These are phyloP conservation scores for Bombus breviceps DNA, from an alignment of 1,140 invertebrate genomes.

Conservation along the genomic window DNA sequence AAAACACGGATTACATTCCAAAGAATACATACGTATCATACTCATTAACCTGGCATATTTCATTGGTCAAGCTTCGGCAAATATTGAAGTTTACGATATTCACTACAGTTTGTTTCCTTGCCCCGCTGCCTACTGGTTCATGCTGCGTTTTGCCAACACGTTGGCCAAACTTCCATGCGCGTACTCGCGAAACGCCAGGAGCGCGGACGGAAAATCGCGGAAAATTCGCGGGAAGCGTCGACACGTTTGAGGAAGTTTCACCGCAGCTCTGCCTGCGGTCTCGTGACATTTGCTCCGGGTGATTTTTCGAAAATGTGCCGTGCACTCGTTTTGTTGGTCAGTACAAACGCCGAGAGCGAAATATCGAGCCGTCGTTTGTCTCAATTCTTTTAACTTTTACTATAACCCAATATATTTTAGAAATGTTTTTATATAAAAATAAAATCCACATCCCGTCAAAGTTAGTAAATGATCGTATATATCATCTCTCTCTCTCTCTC, in stretches of 20 bases:
- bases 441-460: background rate
- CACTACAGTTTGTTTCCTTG: background rate
- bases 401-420: background rate
- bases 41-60: background rate
- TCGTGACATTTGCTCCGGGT: background rate
- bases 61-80: background rate
- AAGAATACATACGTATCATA: too few species aligned
- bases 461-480: background rate
- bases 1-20: background rate
- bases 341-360: background rate
- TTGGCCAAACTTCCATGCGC: slow-evolving; percentile 6
- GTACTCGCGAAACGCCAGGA: background rate
- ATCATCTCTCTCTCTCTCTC: background rate
- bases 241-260: slow-evolving; percentile 6
- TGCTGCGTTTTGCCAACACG: background rate
- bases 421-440: background rate
- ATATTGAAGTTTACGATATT: background rate
- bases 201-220: background rate
- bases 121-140: too few species aligned
- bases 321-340: background rate
- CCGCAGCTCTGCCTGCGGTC: background rate
- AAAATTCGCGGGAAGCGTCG: slow-evolving; percentile 23
- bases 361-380: background rate
- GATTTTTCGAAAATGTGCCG: slow-evolving; percentile 17
- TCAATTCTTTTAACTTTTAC: background rate